Percentiles rank a stretch among this genome's conserved stretches.
These are phyloP conservation scores for Acropora tenuis DNA, from an alignment of 64 coral and sea anemone species.

Conservation along the genomic window DNA sequence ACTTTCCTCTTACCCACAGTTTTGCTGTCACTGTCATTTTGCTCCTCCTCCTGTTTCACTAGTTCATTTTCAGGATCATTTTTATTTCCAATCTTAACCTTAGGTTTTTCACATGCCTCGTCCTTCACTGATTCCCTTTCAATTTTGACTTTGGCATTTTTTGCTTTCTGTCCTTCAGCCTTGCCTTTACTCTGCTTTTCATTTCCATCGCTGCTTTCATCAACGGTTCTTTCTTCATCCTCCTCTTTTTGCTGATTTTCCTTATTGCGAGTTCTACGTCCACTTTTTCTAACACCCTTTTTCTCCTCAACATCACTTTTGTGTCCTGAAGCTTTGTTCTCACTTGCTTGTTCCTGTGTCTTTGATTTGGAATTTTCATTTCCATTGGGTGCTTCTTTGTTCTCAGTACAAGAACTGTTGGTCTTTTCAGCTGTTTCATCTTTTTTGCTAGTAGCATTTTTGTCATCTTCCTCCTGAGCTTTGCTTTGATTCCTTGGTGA, in stretches of 20 bases:
- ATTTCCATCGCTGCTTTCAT: background rate
- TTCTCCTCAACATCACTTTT: constrained; percentile 22
- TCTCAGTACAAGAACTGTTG: background rate
- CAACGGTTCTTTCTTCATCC: background rate
- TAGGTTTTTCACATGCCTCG: background rate
- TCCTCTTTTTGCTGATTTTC: constrained; percentile 40
- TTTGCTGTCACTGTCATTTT: background rate
- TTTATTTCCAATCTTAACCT: background rate
- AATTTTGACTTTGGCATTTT: constrained; percentile 17
- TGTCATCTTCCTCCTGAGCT: background rate
- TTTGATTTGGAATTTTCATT: constrained; percentile 1
- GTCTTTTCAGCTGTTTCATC: constrained; percentile 12
- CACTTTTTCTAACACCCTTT: constrained; percentile 28
- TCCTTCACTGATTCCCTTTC: background rate
- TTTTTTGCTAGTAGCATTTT: constrained; percentile 28
- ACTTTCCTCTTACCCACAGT: background rate
- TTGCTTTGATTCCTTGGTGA: constrained; percentile 84
- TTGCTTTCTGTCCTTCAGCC: constrained; percentile 12
- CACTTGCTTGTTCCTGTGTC: background rate
- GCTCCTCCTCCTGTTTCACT: background rate
- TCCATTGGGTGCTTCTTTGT: background rate
- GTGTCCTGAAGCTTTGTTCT: constrained; percentile 6
- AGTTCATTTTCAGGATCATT: constrained; percentile 23
- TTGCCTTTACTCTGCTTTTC: constrained; percentile 23
- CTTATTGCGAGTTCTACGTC: constrained; percentile 15